Percentiles rank a stretch among this genome's conserved stretches.
Conservation (phyloP, 2,113 vertebrate species). For the Copsychus sechellarum region DNA sequence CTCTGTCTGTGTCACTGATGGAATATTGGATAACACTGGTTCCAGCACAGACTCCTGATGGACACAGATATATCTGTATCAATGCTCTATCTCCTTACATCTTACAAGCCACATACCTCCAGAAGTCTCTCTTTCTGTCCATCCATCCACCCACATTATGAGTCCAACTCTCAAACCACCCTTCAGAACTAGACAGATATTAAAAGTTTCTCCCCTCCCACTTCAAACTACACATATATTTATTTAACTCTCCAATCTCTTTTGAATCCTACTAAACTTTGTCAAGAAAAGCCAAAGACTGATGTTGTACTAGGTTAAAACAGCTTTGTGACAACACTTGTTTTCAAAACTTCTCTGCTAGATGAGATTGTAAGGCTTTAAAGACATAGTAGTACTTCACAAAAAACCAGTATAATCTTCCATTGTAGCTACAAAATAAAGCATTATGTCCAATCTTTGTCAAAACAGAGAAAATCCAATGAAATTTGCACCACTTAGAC, state of each 20-base stretch:
- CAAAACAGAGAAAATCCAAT: not conserved
- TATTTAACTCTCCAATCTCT: not conserved
- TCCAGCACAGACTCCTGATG: not conserved
- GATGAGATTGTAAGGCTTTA: not conserved
- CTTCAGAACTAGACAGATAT: not conserved
- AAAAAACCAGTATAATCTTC: not conserved
- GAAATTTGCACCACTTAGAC: not conserved
- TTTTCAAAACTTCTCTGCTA: not conserved
- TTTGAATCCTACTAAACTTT: not conserved
- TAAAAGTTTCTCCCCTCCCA: not conserved
- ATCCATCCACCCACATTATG: not conserved
- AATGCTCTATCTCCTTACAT: not conserved
- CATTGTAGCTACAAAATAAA: not conserved
- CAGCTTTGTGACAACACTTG: not conserved
- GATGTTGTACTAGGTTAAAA: not conserved
- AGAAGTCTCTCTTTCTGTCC: not conserved
- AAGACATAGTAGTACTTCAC: not conserved
- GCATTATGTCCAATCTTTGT: not conserved
- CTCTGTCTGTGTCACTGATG: not conserved
- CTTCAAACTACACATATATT: not conserved
- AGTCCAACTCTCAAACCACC: not conserved
- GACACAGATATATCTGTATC: not conserved
- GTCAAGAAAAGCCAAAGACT: not conserved
- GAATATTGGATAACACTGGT: not conserved
- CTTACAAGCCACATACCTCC: not conserved